Conservation (phyloP, 2,113 vertebrate species). For the Xenus cinereus region DNA sequence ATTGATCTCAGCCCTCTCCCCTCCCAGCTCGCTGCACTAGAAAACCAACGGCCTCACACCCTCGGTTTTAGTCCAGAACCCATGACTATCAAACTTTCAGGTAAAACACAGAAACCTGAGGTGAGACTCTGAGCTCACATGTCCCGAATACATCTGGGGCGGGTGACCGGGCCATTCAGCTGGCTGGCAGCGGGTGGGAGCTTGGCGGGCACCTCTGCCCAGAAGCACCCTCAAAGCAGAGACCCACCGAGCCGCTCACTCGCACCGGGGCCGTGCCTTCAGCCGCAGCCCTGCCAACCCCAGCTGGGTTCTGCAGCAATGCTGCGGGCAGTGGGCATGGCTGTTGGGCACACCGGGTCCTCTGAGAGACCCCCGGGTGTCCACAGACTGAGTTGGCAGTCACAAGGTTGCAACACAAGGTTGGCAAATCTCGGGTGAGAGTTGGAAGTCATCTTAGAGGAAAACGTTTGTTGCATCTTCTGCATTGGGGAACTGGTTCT, state of each 20-base stretch:
- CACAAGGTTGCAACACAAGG: too few species aligned
- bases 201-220: not conserved
- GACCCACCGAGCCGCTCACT: not conserved
- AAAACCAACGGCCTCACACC: not conserved
- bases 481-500: not conserved
- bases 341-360: not conserved
- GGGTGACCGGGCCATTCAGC: not conserved
- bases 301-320: fast-evolving
- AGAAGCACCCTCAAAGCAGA: not conserved
- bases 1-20: not conserved
- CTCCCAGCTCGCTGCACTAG: not conserved
- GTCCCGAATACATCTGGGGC: not conserved
- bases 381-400: not conserved
- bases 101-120: not conserved
- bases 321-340: not conserved
- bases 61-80: not conserved
- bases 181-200: not conserved
- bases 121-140: fast-evolving
- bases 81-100: not conserved
- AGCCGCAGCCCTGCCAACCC: not conserved
- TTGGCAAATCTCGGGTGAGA: not conserved
- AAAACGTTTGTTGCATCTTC: not conserved
- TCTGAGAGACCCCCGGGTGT: not conserved
- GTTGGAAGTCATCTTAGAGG: not conserved
- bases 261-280: not conserved